A percentile compares a stretch with the other conserved stretches of the same genome.
Evolutionary conservation across 1,140 invertebrate genomes (phyloP).

Genomic region (Calephelis virginiensis): DNA sequence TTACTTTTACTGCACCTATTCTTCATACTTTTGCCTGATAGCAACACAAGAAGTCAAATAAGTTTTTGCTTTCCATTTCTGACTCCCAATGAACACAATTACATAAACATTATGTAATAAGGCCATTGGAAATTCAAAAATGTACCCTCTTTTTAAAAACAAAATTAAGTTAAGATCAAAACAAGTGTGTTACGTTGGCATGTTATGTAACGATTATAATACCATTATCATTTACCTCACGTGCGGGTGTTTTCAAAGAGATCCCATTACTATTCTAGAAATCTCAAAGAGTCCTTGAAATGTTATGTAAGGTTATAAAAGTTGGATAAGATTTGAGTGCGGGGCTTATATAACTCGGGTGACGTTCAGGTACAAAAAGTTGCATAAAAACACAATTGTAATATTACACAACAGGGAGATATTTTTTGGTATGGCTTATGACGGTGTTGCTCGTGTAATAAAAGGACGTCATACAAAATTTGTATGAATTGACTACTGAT

Average conservation of each 20-base stretch:
- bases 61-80: too few species aligned
- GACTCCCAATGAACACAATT: too few species aligned
- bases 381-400: slow-evolving; percentile 1
- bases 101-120: neutral
- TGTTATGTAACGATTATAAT: slow-evolving; percentile 10
- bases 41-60: too few species aligned
- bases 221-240: slow-evolving; percentile 14
- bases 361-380: neutral
- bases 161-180: slow-evolving; percentile 8
- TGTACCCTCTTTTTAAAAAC: neutral
- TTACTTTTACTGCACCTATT: too few species aligned
- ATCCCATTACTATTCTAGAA: slow-evolving; percentile 15
- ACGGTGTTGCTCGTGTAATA: neutral
- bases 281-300: slow-evolving; percentile 9
- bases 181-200: neutral
- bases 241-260: slow-evolving; percentile 15
- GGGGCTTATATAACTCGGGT: neutral
- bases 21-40: too few species aligned
- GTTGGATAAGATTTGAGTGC: slow-evolving; percentile 1
- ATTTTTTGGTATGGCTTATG: neutral
- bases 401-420: slow-evolving; percentile 10
- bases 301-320: slow-evolving; percentile 12
- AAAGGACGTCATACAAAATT: neutral
- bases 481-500: too few species aligned
- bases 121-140: neutral